Evolutionary conservation across 1,140 invertebrate genomes (phyloP).

Genomic region (Glossosoma conforme): DNA sequence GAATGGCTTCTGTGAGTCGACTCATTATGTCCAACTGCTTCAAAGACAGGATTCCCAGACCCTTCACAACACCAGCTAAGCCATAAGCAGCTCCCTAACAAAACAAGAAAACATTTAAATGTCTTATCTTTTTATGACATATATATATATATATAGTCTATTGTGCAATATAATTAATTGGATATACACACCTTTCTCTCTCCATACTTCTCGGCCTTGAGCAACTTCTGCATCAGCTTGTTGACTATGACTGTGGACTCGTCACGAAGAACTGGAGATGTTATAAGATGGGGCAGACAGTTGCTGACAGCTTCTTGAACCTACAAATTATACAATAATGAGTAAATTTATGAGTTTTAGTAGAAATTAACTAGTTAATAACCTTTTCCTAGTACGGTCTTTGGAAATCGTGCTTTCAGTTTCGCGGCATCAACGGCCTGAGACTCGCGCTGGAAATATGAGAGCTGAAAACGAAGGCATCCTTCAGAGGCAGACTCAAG

Average conservation of each 20-base stretch:
- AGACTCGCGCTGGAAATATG: too few species aligned
- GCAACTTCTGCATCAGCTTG: constrained; percentile 79
- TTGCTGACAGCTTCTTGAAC: constrained; percentile 98
- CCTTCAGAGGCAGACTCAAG: too few species aligned
- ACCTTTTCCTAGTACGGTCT: too few species aligned
- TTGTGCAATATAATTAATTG: neutral
- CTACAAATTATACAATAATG: constrained; percentile 43
- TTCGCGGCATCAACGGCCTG: too few species aligned
- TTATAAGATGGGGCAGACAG: constrained; percentile 88
- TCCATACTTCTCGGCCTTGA: constrained; percentile 95
- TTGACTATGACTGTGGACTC: constrained; percentile 85
- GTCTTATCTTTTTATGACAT: constrained; percentile 1
- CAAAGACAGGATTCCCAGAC: constrained; percentile 90
- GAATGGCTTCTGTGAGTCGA: constrained; percentile 88
- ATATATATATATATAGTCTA: neutral
- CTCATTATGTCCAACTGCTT: constrained; percentile 97
- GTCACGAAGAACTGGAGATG: constrained; percentile 75
- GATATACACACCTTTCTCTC: constrained; percentile 65
- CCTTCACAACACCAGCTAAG: constrained; percentile 86
- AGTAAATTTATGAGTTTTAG: too few species aligned
- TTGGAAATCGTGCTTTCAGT: too few species aligned
- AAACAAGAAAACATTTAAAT: constrained; percentile 7
- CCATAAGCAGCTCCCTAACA: constrained; percentile 78
- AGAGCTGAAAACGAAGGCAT: too few species aligned
- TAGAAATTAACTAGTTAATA: too few species aligned